These are phyloP conservation scores for Scrobipalpa atriplicella DNA, from an alignment of 2,888 invertebrate genomes.

Conservation along the genomic window DNA sequence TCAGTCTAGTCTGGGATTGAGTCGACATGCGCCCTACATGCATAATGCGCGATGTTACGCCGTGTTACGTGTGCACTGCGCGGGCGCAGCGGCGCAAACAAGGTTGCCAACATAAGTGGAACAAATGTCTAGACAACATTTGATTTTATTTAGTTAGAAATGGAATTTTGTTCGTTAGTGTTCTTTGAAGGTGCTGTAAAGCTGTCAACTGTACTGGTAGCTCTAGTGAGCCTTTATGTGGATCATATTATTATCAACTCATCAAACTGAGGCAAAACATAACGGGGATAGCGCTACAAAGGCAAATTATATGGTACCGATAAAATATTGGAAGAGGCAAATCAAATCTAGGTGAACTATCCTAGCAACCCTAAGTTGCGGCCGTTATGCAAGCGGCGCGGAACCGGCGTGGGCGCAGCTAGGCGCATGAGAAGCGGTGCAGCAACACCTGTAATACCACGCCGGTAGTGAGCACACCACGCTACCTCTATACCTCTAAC, in stretches of 20 bases:
- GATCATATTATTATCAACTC: no score
- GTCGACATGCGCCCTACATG: slow-evolving; percentile 69
- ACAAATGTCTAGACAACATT: no score
- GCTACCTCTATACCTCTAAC: slow-evolving; percentile 41
- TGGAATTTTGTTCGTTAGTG: no score
- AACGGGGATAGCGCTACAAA: no score
- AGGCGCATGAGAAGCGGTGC: slow-evolving; percentile 65
- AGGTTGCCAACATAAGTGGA: neutral
- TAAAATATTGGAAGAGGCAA: no score
- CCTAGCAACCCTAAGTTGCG: slow-evolving; percentile 36
- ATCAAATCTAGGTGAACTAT: neutral
- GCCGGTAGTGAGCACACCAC: no score
- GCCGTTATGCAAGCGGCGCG: slow-evolving; percentile 72
- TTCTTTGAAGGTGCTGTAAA: no score
- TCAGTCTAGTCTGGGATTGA: slow-evolving; percentile 33
- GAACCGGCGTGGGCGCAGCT: slow-evolving; percentile 49
- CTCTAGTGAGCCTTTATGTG: no score
- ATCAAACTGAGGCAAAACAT: no score
- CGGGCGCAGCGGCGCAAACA: slow-evolving; percentile 36
- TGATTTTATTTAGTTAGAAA: no score
- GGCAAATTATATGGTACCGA: no score
- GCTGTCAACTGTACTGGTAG: no score
- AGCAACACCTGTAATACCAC: slow-evolving; percentile 63
- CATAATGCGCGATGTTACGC: slow-evolving; percentile 73
- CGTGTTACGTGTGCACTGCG: slow-evolving; percentile 65